Base-by-base conservation (phyloP, 2,797 vertebrate genomes). In the Galaxias olidus region DNA sequence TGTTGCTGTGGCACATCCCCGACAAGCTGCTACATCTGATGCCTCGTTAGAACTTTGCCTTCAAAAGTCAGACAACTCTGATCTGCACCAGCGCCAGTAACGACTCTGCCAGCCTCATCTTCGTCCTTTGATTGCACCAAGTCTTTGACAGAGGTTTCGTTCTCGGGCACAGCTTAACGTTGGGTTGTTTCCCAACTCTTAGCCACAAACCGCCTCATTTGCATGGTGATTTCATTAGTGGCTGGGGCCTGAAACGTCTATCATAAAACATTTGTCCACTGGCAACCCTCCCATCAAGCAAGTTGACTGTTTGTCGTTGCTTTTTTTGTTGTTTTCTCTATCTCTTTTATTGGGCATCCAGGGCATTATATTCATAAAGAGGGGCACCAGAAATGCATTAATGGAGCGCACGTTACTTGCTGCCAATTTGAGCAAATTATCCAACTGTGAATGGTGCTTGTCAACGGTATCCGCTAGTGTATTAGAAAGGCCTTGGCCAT, bases 321-420 rank as follows among this genome's bases (percentile, higher is more conserved):
- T 61, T 67, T 64, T 41, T 81, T 66, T 55, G n/a, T 17, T 62
- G 72, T 80, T 81, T 84, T 85, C 81, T 85, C 84, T 83, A n/a
- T n/a, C n/a, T 77, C 61, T 20, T 17, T 50, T 49, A 57, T 55
- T 61, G 10, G 57, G 6, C 9, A 15, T 41, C 14, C 41, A 13
- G 68, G 5, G 59, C 52, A 75, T 77, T 15, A 4, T 66, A 69
- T 69, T 84, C 80, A 79, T 84, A 74, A 77, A 77, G 63, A 42
- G 65, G 42, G 57, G 65, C 69, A 12, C 67, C 63, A 74, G 59
- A 51, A 63, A 71, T 82, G 70, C 75, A 76, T 79, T 76, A 82
- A 81, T 79, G 76, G 79, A 75, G 64, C 67, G 59, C 63, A 17
- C 54, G 58, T 76, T 71, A 49, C 66, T 75, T 75, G 48, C 64